Evolutionary conservation across 2,797 vertebrate genomes (phyloP).

Genomic region (Eulemur albifrons): DNA sequence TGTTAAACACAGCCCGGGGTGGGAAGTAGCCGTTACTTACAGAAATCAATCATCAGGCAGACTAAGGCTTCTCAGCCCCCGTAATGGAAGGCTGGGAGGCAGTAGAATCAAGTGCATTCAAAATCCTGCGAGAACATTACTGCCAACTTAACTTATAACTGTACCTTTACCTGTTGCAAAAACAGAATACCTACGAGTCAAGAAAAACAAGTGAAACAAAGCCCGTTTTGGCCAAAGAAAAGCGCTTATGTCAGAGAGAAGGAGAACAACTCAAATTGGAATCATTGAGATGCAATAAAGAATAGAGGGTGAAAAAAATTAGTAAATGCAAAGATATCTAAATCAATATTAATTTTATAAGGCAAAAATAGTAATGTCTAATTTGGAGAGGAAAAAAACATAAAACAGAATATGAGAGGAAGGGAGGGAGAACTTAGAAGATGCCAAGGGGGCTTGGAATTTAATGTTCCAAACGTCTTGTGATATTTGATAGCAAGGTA

Average conservation of each 20-base stretch:
- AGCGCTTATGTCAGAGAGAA: not conserved
- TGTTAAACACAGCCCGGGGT: not conserved
- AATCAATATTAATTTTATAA: no score
- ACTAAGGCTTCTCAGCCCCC: not conserved
- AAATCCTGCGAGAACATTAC: not conserved
- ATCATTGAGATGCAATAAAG: not conserved
- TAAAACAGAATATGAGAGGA: no score
- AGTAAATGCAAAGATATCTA: no score
- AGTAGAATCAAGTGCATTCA: no score
- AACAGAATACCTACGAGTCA: not conserved
- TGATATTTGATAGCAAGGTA: not conserved
- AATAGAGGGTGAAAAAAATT: not conserved
- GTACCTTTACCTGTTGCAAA: not conserved
- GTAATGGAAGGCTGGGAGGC: not conserved
- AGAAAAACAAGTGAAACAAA: not conserved
- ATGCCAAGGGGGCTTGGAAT: not conserved
- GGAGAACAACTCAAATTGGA: not conserved
- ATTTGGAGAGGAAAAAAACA: not conserved
- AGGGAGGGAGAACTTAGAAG: not conserved
- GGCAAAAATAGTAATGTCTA: not conserved
- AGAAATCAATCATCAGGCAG: not conserved
- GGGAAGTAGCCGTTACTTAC: not conserved
- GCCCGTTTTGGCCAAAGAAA: not conserved
- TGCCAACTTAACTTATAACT: not conserved
- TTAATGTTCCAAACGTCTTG: not conserved